Conservation (phyloP, 2,888 invertebrate species). For the Eudemis profundana region DNA sequence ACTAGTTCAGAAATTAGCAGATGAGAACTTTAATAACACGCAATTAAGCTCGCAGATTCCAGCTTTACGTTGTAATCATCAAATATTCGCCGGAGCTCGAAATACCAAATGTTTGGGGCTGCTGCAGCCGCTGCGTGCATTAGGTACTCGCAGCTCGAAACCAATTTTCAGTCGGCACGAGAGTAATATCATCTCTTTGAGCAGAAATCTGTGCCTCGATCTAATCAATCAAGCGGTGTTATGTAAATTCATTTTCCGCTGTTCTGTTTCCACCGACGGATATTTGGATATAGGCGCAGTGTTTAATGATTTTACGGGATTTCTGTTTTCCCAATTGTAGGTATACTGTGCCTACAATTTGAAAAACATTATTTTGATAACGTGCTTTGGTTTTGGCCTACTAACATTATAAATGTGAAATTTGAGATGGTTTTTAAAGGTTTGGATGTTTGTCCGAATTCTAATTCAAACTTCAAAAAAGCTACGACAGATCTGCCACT, state of each 20-base stretch:
- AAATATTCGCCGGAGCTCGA: neutral
- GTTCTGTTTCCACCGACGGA: slow-evolving; percentile 23
- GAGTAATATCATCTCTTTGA: slow-evolving; percentile 59
- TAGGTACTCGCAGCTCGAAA: slow-evolving; percentile 39
- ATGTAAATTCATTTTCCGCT: slow-evolving; percentile 50
- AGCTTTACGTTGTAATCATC: neutral
- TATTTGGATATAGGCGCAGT: slow-evolving; percentile 19
- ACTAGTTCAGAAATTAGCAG: no score
- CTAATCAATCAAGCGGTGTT: slow-evolving; percentile 61
- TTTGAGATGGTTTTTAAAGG: no score
- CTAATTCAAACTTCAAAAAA: no score
- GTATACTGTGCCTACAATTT: no score
- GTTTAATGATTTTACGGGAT: neutral
- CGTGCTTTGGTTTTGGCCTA: no score
- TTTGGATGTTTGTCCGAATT: no score
- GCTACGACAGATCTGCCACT: no score
- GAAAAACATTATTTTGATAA: neutral
- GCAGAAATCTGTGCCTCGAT: slow-evolving; percentile 57
- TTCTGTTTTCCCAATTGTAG: neutral
- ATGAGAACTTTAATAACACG: no score
- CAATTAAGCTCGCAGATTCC: no score
- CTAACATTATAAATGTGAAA: no score
- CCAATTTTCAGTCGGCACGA: slow-evolving; percentile 55
- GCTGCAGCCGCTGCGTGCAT: slow-evolving; percentile 6
- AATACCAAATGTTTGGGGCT: slow-evolving; percentile 5